Conservation (phyloP, 2,888 invertebrate species). For the Caenorhabditis sp. region DNA sequence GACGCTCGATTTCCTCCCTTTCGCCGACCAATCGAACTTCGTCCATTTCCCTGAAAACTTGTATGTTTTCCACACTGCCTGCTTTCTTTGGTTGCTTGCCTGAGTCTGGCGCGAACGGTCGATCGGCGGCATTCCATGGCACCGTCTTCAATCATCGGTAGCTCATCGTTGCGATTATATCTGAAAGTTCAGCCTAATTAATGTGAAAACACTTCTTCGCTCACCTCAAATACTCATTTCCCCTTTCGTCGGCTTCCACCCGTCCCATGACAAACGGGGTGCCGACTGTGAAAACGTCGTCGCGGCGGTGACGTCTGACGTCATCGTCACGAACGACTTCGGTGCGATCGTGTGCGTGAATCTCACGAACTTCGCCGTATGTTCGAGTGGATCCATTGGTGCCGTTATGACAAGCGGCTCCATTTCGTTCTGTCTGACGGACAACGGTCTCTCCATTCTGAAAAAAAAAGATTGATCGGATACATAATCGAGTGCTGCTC, state of each 20-base stretch:
- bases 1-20: conserved; percentile 60
- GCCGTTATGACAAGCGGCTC: not conserved
- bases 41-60: conserved; percentile 62
- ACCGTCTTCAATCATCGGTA: conserved; percentile 72
- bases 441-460: conserved; percentile 32
- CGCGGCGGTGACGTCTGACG: conserved; percentile 17
- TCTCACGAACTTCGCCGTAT: conserved; percentile 60
- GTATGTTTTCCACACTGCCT: too few species aligned
- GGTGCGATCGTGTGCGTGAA: conserved; percentile 63
- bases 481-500: not conserved
- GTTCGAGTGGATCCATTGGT: conserved; percentile 6
- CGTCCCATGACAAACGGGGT: conserved; percentile 64
- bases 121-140: conserved; percentile 64
- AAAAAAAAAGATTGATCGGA: not conserved
- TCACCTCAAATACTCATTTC: conserved; percentile 62
- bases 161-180: conserved; percentile 53
- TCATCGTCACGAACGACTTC: conserved; percentile 48
- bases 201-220: not conserved
- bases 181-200: conserved; percentile 7
- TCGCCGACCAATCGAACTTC: conserved; percentile 55
- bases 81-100: too few species aligned
- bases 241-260: conserved; percentile 59
- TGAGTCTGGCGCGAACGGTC: conserved; percentile 58
- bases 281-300: conserved; percentile 63
- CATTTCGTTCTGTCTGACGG: conserved; percentile 17